phyloP scores from a whole-genome alignment of 2,888 invertebrate genomes.

The Napeogenes sylphis region DNA sequence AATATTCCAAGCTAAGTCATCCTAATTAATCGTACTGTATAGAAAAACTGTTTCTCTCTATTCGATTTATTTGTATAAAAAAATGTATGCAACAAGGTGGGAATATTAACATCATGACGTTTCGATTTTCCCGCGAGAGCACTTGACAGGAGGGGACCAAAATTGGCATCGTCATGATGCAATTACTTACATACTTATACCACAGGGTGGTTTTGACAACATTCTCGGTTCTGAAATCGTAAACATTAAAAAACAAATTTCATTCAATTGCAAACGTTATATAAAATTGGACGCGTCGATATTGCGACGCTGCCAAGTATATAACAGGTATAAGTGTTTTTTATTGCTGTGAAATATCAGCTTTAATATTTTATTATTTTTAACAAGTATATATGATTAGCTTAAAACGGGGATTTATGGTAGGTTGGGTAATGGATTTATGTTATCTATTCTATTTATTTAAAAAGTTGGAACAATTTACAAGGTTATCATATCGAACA shows the following conservation, averaged over 20 bases:
- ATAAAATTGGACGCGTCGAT: slow-evolving; percentile 29
- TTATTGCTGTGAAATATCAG: neutral
- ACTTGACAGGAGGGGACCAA: slow-evolving; percentile 35
- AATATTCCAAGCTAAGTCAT: neutral
- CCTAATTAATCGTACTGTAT: neutral
- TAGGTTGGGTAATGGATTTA: no score
- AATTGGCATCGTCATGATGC: slow-evolving; percentile 52
- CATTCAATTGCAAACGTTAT: slow-evolving; percentile 15
- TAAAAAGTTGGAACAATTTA: no score
- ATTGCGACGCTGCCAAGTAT: slow-evolving; percentile 23
- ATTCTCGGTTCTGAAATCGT: slow-evolving; percentile 10
- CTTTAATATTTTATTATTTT: neutral
- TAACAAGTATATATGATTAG: neutral
- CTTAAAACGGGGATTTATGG: neutral
- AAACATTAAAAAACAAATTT: slow-evolving; percentile 19
- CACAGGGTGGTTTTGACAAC: slow-evolving; percentile 46
- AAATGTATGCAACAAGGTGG: slow-evolving; percentile 16
- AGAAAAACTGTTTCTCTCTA: neutral
- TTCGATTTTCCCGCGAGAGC: slow-evolving; percentile 40
- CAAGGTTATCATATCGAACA: no score
- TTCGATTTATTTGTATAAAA: neutral
- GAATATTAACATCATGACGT: slow-evolving; percentile 35
- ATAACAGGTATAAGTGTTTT: slow-evolving; percentile 3
- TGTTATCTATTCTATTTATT: no score
- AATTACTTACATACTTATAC: slow-evolving; percentile 47